phyloP scores from a whole-genome alignment of 2,888 invertebrate species.

The Elegia similella region DNA sequence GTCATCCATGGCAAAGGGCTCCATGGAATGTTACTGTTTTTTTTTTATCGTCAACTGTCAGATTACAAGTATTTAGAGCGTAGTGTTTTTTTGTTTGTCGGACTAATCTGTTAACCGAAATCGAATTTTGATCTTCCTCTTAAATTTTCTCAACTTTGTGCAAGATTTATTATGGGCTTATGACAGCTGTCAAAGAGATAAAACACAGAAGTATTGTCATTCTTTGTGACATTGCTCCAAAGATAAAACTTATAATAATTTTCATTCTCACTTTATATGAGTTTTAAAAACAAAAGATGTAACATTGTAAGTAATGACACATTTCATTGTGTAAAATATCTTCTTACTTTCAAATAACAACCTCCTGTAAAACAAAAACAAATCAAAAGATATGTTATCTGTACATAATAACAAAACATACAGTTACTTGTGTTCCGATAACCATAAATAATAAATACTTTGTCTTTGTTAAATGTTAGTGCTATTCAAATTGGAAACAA shows the following conservation, averaged over 20 bases:
- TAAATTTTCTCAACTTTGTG: no score
- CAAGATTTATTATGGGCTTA: no score
- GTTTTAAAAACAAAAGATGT: no score
- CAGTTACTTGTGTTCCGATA: not conserved
- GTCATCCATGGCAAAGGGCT: conserved; percentile 2
- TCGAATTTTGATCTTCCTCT: not conserved
- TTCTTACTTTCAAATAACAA: not conserved
- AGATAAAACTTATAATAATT: no score
- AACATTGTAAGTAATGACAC: no score
- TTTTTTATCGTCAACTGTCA: conserved; percentile 14
- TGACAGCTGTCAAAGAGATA: no score
- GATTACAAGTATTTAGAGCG: not conserved
- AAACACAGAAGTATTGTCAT: not conserved
- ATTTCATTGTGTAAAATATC: no score
- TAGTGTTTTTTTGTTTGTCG: not conserved
- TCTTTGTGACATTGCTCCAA: not conserved
- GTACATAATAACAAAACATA: not conserved
- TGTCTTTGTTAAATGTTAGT: conserved; percentile 1
- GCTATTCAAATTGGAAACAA: conserved; percentile 11
- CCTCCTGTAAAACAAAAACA: not conserved
- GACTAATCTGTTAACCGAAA: not conserved
- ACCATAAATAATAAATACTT: conserved; percentile 6
- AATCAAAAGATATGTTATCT: not conserved
- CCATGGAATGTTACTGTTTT: not conserved
- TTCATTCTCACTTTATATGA: no score